These are phyloP conservation scores for Cyrtorhinus lividipennis DNA, from an alignment of 1,140 invertebrate species.

Conservation along the genomic window DNA sequence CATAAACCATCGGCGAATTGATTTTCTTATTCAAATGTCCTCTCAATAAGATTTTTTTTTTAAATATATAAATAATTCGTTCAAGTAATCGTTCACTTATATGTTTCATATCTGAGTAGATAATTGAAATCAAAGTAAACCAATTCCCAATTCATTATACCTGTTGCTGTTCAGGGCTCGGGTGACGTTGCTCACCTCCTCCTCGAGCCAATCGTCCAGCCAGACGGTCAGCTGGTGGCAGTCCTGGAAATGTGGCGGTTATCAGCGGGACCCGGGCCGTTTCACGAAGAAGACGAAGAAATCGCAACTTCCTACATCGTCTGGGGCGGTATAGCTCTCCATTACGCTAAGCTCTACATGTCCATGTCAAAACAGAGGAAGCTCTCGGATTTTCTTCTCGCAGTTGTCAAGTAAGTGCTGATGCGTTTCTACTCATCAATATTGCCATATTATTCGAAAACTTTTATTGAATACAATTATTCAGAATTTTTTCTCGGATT, in stretches of 20 bases:
- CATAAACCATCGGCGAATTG: too few species aligned
- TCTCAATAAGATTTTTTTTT: too few species aligned
- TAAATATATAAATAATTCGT: too few species aligned
- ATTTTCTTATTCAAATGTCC: too few species aligned
- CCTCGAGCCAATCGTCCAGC: conserved; percentile 40
- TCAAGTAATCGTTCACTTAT: too few species aligned
- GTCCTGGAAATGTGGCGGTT: conserved; percentile 35
- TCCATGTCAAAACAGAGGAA: conserved; percentile 47
- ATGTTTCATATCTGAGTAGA: too few species aligned
- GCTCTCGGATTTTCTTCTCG: conserved; percentile 53
- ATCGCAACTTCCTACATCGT: conserved; percentile 44
- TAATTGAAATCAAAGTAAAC: too few species aligned
- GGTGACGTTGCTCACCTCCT: conserved; percentile 25
- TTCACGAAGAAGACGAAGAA: conserved; percentile 52
- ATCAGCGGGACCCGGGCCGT: conserved; percentile 30
- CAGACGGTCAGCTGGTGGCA: conserved; percentile 39
- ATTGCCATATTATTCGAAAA: too few species aligned
- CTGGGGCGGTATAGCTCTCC: conserved; percentile 45
- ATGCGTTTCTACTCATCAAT: background rate
- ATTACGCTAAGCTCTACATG: conserved; percentile 44
- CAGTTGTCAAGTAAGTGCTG: conserved; percentile 50
- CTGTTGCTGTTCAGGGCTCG: conserved; percentile 17
- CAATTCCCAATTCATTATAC: too few species aligned
- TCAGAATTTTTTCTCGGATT: too few species aligned
- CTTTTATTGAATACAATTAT: too few species aligned